These are phyloP conservation scores for Ischnus inquisitorius DNA, from an alignment of 2,888 invertebrate genomes.

Conservation along the genomic window DNA sequence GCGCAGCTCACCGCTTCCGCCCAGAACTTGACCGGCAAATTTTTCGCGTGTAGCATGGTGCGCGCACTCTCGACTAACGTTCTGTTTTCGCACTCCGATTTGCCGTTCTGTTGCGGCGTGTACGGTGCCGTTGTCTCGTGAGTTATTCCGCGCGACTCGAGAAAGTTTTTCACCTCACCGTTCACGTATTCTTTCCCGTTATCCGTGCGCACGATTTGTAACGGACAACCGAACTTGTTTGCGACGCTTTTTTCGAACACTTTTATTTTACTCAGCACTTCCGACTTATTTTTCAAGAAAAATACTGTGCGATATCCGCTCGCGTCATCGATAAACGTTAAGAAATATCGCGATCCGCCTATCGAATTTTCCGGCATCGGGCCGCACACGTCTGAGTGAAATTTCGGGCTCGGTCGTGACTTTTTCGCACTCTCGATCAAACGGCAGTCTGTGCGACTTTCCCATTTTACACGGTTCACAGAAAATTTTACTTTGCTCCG, in stretches of 20 bases:
- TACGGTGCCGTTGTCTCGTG: background rate
- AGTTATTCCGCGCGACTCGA: conserved; percentile 2
- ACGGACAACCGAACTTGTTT: background rate
- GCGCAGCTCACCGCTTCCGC: conserved; percentile 52
- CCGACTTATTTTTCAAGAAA: background rate
- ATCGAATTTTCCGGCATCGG: conserved; percentile 46
- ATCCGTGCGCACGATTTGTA: background rate
- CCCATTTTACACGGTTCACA: too few species aligned
- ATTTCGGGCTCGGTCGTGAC: conserved; percentile 21
- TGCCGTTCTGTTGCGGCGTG: conserved; percentile 20
- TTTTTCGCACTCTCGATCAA: background rate
- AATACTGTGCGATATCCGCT: background rate
- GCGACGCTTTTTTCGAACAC: background rate
- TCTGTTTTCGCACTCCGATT: conserved; percentile 22
- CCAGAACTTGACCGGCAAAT: conserved; percentile 8
- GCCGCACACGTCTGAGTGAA: conserved; percentile 65
- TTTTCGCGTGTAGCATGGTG: conserved; percentile 40
- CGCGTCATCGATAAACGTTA: background rate
- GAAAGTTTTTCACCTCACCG: background rate
- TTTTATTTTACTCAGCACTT: background rate
- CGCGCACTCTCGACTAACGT: conserved; percentile 52
- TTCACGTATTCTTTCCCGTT: background rate
- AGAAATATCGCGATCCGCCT: conserved; percentile 32
- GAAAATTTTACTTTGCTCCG: too few species aligned
- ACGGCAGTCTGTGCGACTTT: too few species aligned